These are phyloP conservation scores for Orthonychiurus folsomi DNA, from an alignment of 2,888 invertebrate species.

Conservation along the genomic window DNA sequence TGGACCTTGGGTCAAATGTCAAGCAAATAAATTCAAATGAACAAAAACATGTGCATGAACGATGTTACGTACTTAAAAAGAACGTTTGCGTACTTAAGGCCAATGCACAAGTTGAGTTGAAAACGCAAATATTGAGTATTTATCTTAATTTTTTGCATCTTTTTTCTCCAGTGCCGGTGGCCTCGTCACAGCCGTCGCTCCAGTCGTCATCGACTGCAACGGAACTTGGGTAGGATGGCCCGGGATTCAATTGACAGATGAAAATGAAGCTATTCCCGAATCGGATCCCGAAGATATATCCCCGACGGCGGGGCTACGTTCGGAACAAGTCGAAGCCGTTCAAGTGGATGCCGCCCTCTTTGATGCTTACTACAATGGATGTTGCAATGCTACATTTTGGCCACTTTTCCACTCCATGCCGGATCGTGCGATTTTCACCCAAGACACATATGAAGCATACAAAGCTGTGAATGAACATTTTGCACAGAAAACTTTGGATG, in stretches of 20 bases:
- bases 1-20: background rate
- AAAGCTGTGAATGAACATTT: conserved; percentile 44
- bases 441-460: conserved; percentile 45
- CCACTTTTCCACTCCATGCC: conserved; percentile 47
- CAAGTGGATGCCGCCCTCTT: conserved; percentile 42
- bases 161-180: conserved; percentile 44
- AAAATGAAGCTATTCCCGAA: conserved; percentile 44
- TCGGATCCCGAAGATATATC: conserved; percentile 43
- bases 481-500: conserved; percentile 43
- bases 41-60: background rate
- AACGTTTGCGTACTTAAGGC: background rate
- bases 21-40: background rate
- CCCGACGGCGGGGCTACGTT: conserved; percentile 44
- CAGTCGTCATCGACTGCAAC: conserved; percentile 45
- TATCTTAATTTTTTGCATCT: conserved; percentile 7
- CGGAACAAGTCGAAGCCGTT: conserved; percentile 44
- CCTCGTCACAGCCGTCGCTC: conserved; percentile 46
- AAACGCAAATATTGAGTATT: background rate
- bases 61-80: background rate
- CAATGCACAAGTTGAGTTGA: background rate
- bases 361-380: conserved; percentile 46
- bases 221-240: conserved; percentile 48
- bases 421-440: conserved; percentile 44
- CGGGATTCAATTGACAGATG: conserved; percentile 43
- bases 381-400: conserved; percentile 47